Evolutionary conservation across 1,140 invertebrate genomes (phyloP).

Genomic region (Sinonovacula constricta): DNA sequence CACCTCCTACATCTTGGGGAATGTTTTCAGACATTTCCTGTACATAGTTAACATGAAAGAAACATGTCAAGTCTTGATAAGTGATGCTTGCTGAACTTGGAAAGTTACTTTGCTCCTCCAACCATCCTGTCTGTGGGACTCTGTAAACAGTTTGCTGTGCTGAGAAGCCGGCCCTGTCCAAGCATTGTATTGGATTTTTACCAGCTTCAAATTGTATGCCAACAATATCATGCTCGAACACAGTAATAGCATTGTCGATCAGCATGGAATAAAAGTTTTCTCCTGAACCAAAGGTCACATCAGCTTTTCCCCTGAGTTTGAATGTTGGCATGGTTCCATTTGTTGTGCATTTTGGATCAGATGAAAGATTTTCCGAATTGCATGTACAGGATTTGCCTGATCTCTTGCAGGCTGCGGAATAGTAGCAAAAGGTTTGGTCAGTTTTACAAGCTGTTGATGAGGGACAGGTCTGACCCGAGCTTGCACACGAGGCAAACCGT

Average conservation of each 20-base stretch:
- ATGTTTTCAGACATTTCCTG: neutral
- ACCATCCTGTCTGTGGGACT: constrained; percentile 1
- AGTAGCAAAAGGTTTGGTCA: constrained; percentile 23
- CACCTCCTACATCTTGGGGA: constrained; percentile 12
- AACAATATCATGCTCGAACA: constrained; percentile 32
- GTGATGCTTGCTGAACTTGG: neutral
- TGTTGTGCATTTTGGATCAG: neutral
- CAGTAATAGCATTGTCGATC: neutral
- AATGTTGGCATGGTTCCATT: constrained; percentile 1
- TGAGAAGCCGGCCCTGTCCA: neutral
- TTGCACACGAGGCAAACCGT: constrained; percentile 18
- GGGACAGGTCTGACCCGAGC: neutral
- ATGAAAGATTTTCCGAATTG: constrained; percentile 4
- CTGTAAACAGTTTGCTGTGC: neutral
- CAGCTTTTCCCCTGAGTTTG: constrained; percentile 7
- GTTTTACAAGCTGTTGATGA: neutral
- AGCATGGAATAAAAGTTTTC: neutral
- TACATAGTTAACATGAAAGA: constrained; percentile 20
- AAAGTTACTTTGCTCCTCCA: neutral
- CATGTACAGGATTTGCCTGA: constrained; percentile 35
- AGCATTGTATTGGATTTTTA: constrained; percentile 24
- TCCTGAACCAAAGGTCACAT: neutral
- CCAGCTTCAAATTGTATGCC: constrained; percentile 23
- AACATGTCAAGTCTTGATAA: constrained; percentile 1
- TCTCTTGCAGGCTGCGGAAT: constrained; percentile 12